A percentile compares a stretch with the other conserved stretches of the same genome.
phyloP scores from a whole-genome alignment of 2,888 invertebrate species.

The Oscheius sp. region DNA sequence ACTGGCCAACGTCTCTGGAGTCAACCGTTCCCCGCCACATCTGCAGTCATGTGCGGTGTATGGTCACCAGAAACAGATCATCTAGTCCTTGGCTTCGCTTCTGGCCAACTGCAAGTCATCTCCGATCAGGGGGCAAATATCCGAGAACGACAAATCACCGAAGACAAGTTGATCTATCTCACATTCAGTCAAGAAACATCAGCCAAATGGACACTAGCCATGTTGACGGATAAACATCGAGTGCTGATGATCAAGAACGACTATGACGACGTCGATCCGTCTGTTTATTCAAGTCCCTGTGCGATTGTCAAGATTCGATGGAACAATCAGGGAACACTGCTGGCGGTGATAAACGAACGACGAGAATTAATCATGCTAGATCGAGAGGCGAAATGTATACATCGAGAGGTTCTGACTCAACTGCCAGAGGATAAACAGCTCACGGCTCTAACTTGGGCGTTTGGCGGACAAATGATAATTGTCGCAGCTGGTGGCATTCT shows the following conservation, averaged over 20 bases:
- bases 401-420: conserved; percentile 36
- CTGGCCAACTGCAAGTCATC: conserved; percentile 62
- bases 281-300: conserved; percentile 34
- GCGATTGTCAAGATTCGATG: conserved; percentile 59
- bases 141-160: conserved; percentile 57
- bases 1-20: conserved; percentile 86
- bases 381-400: conserved; percentile 36
- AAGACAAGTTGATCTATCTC: conserved; percentile 48
- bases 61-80: conserved; percentile 98
- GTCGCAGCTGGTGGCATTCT: conserved; percentile 88
- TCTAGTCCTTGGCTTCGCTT: conserved; percentile 67
- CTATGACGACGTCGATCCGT: conserved; percentile 43
- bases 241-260: conserved; percentile 45
- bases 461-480: conserved; percentile 87
- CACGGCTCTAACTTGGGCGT: conserved; percentile 95
- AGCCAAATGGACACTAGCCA: conserved; percentile 62
- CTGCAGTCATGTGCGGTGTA: conserved; percentile 89
- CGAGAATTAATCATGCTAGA: conserved; percentile 48
- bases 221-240: conserved; percentile 40
- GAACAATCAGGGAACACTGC: conserved; percentile 59
- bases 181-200: conserved; percentile 49
- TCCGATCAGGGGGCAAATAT: conserved; percentile 61
- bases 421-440: conserved; percentile 70
- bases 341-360: conserved; percentile 59
- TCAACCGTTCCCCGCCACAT: conserved; percentile 81